These are phyloP conservation scores for Labroides dimidiatus DNA, from an alignment of 2,797 vertebrate genomes.

Conservation along the genomic window DNA sequence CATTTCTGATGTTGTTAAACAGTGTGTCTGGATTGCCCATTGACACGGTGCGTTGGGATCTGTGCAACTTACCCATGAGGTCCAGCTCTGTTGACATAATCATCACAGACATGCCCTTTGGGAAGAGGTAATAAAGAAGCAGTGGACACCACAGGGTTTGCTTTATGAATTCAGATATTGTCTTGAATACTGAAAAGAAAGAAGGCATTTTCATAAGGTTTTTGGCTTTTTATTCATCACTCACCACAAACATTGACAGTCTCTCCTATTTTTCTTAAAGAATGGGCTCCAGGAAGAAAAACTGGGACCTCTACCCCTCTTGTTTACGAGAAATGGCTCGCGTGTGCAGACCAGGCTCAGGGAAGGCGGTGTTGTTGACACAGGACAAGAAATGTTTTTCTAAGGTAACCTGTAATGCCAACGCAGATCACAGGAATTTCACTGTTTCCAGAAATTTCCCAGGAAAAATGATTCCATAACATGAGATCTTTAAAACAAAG, in stretches of 20 bases:
- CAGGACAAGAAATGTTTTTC: slow-evolving; percentile 98
- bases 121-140: slow-evolving; percentile 88
- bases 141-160: not conserved
- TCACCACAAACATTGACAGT: accelerated
- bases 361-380: slow-evolving; percentile 93
- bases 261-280: slow-evolving; percentile 72
- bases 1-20: slow-evolving; percentile 17
- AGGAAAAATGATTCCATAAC: not conserved
- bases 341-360: slow-evolving; percentile 90
- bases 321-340: slow-evolving; percentile 96
- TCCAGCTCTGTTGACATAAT: slow-evolving; percentile 91
- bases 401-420: slow-evolving; percentile 83
- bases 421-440: not conserved
- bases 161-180: not conserved
- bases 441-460: not conserved
- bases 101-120: slow-evolving; percentile 97
- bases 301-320: slow-evolving; percentile 97
- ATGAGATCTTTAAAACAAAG: not conserved
- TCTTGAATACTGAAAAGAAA: not conserved
- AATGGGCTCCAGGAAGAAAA: slow-evolving; percentile 96
- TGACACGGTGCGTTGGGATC: slow-evolving; percentile 93
- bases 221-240: not conserved
- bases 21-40: slow-evolving; percentile 87
- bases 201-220: too few species aligned
- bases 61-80: slow-evolving; percentile 90